Percentiles rank a stretch among this genome's conserved stretches.
phyloP scores from a whole-genome alignment of 2,888 invertebrate genomes.

The Julus scanicus region DNA sequence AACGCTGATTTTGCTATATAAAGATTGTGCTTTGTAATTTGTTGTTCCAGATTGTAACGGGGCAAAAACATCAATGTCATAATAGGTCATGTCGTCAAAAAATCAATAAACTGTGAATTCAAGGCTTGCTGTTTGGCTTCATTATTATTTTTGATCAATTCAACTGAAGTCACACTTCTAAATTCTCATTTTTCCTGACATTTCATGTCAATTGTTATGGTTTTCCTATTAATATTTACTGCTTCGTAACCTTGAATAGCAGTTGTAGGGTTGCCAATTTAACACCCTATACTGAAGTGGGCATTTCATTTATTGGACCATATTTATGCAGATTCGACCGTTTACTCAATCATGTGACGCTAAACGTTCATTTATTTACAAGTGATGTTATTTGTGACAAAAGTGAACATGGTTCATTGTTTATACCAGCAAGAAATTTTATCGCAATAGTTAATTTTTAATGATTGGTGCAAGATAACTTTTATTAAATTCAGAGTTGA shows the following conservation, averaged over 20 bases:
- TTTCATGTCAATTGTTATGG: not conserved
- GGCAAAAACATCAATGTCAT: not conserved
- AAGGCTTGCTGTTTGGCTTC: not conserved
- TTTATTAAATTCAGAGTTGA: too few relatives aligned
- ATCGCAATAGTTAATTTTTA: too few relatives aligned
- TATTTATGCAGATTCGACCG: too few relatives aligned
- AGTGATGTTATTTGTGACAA: too few relatives aligned
- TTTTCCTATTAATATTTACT: not conserved
- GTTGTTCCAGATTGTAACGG: not conserved
- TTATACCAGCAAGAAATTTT: too few relatives aligned
- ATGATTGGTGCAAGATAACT: too few relatives aligned
- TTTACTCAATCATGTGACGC: too few relatives aligned
- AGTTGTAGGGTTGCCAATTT: too few relatives aligned
- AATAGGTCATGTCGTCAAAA: not conserved
- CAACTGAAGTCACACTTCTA: not conserved
- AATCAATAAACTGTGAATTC: not conserved
- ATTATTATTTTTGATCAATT: not conserved
- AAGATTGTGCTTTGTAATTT: constrained; percentile 9
- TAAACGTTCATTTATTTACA: too few relatives aligned
- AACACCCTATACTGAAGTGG: too few relatives aligned
- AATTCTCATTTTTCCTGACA: not conserved
- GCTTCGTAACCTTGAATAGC: not conserved
- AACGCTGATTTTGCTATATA: not conserved
- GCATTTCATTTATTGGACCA: too few relatives aligned
- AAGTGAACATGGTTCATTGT: too few relatives aligned